phyloP scores from a whole-genome alignment of 2,113 vertebrate genomes.

The Centrocercus urophasianus region DNA sequence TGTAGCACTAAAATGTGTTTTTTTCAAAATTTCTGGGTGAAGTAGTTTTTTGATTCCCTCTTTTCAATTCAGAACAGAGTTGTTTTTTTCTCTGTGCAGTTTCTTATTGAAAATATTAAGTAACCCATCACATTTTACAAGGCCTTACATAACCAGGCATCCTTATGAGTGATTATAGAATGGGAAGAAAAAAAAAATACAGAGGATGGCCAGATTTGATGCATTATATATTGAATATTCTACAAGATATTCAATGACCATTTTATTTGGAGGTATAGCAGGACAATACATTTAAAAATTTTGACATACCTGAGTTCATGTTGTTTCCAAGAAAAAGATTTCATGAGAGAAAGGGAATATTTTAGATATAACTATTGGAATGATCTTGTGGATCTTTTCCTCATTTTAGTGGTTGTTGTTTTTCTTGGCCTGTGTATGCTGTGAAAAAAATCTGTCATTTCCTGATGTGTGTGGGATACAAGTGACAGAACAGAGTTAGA shows the following conservation, averaged over 20 bases:
- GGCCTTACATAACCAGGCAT: background rate
- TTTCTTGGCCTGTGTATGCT: slow-evolving; percentile 53
- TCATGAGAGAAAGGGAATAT: background rate
- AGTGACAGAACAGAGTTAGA: slow-evolving; percentile 60
- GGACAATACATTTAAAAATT: background rate
- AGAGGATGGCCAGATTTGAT: background rate
- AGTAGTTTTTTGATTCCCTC: background rate
- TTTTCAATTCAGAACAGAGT: background rate
- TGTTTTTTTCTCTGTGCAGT: background rate
- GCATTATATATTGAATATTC: background rate
- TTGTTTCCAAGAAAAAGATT: background rate
- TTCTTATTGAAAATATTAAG: background rate
- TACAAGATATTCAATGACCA: background rate
- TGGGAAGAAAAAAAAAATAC: background rate
- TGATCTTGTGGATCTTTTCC: background rate
- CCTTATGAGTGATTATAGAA: background rate
- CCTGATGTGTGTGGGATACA: slow-evolving; percentile 50
- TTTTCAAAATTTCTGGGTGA: background rate
- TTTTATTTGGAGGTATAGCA: background rate
- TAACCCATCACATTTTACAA: background rate
- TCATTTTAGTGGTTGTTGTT: slow-evolving; percentile 46
- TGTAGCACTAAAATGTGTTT: background rate
- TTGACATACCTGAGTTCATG: background rate
- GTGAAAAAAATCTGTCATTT: slow-evolving; percentile 62
- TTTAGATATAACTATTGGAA: background rate